These are phyloP conservation scores for Perdita meconis DNA, from an alignment of 2,888 invertebrate species.

Conservation along the genomic window DNA sequence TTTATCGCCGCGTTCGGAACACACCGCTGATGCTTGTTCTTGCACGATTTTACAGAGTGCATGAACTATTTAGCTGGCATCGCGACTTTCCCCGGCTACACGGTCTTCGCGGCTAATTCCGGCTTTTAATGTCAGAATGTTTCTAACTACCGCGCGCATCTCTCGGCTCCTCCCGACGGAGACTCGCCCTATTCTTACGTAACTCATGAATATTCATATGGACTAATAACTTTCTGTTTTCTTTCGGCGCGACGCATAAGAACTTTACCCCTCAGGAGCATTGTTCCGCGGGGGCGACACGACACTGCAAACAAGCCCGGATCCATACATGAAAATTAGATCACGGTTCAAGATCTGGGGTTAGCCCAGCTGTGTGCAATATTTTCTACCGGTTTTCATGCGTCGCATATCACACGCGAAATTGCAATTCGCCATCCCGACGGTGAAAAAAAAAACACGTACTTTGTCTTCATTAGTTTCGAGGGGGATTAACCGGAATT, in stretches of 20 bases:
- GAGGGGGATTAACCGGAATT: not conserved
- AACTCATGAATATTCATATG: slow-evolving; percentile 51
- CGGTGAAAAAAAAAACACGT: not conserved
- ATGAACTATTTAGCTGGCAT: slow-evolving; percentile 33
- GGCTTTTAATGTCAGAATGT: slow-evolving; percentile 55
- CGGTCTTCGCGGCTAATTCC: slow-evolving; percentile 40
- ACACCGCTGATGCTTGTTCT: slow-evolving; percentile 49
- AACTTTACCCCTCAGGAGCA: slow-evolving; percentile 44
- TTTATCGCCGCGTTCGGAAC: slow-evolving; percentile 35
- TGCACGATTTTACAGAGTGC: slow-evolving; percentile 44
- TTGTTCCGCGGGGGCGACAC: slow-evolving; percentile 27
- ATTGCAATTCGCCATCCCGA: not conserved
- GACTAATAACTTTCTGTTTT: slow-evolving; percentile 57
- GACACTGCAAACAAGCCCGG: slow-evolving; percentile 27
- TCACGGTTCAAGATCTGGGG: not conserved
- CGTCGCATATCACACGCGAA: not conserved
- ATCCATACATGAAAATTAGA: slow-evolving; percentile 7
- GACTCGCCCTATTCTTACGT: slow-evolving; percentile 48
- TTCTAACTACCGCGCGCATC: slow-evolving; percentile 43
- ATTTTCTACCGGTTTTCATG: not conserved
- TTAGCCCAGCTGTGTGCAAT: not conserved
- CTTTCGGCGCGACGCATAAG: slow-evolving; percentile 45
- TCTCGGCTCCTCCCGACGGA: slow-evolving; percentile 16
- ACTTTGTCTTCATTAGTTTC: not conserved
- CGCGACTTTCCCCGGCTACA: slow-evolving; percentile 31